phyloP scores from a whole-genome alignment of 2,888 invertebrate species.

The Folsomia manolachei region DNA sequence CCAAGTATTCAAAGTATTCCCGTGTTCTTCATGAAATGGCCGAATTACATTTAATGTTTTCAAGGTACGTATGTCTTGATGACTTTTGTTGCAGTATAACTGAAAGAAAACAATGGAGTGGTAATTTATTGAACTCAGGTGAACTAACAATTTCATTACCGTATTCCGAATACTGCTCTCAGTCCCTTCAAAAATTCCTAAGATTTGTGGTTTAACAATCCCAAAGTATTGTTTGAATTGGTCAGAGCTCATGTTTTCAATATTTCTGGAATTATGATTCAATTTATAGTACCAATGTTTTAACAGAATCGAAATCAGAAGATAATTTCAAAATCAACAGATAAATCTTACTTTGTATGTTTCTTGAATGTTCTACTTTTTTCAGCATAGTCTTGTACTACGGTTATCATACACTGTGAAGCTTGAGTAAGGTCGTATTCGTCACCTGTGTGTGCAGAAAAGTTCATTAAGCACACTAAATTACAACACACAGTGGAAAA shows the following conservation, averaged over 20 bases:
- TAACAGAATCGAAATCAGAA: background rate
- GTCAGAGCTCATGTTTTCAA: conserved; percentile 19
- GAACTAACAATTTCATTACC: background rate
- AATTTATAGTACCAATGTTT: background rate
- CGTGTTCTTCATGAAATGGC: conserved; percentile 26
- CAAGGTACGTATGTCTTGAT: conserved; percentile 16
- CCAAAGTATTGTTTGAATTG: conserved; percentile 28
- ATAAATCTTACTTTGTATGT: conserved; percentile 37
- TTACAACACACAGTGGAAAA: no score
- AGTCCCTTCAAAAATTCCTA: conserved; percentile 35
- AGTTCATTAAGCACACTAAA: no score
- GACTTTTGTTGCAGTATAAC: conserved; percentile 14
- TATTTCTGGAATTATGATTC: conserved; percentile 17
- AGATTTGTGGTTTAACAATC: conserved; percentile 26
- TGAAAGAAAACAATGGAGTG: conserved; percentile 17
- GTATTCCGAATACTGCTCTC: background rate
- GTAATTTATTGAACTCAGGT: background rate
- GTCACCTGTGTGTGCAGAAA: conserved; percentile 24
- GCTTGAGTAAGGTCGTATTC: conserved; percentile 43
- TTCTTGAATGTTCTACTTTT: conserved; percentile 42
- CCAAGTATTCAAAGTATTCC: background rate
- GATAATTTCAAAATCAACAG: no score
- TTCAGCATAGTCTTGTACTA: conserved; percentile 36
- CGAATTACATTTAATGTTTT: conserved; percentile 29
- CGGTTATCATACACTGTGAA: conserved; percentile 33